A percentile compares a stretch with the other conserved stretches of the same genome.
phyloP scores from a whole-genome alignment of 2,797 vertebrate genomes.

The Notolepis coatsorum region DNA sequence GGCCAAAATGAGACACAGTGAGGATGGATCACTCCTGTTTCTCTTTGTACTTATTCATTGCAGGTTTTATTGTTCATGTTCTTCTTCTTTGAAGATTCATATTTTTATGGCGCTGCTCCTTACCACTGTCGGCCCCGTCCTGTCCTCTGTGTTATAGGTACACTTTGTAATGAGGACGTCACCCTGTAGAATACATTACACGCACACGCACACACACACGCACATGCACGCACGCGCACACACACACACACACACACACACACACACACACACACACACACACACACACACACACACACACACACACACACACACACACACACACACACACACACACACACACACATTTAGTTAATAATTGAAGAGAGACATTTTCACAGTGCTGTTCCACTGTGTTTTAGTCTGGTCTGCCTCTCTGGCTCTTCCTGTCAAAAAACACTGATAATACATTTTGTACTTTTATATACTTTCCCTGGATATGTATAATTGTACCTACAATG shows the following conservation, averaged over 20 bases:
- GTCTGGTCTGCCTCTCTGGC: slow-evolving; percentile 39
- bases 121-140: slow-evolving; percentile 87
- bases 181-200: slow-evolving; percentile 74
- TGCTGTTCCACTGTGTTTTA: slow-evolving; percentile 23
- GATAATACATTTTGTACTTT: slow-evolving; percentile 37
- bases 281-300: slow-evolving; percentile 1
- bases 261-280: not conserved
- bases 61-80: too few species aligned
- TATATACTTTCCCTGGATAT: slow-evolving; percentile 29
- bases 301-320: slow-evolving; percentile 21
- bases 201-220: slow-evolving; percentile 23
- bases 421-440: slow-evolving; percentile 35
- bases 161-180: slow-evolving; percentile 93
- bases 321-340: not conserved
- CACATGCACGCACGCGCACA: slow-evolving; percentile 1
- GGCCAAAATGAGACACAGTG: not conserved
- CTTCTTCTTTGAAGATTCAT: not conserved
- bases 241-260: slow-evolving; percentile 21
- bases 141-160: slow-evolving; percentile 88
- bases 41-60: not conserved
- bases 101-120: slow-evolving; percentile 64
- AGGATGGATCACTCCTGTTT: not conserved
- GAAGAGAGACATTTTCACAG: slow-evolving; percentile 11
- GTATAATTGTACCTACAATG: not conserved
- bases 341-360: not conserved